Evolutionary conservation across 2,113 vertebrate species (phyloP).

Genomic region (Mungos mungo): DNA sequence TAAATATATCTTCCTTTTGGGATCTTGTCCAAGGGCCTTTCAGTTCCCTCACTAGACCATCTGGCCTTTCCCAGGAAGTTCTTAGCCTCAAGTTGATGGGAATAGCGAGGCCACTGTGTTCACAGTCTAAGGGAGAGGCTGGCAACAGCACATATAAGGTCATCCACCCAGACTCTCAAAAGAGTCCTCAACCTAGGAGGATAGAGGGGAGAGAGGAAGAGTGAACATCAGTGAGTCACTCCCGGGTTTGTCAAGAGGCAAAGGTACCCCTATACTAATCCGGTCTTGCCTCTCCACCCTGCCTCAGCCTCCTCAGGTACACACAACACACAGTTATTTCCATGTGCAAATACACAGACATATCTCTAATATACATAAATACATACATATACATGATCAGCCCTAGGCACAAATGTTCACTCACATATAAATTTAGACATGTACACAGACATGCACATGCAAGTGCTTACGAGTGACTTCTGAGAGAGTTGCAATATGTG

Average conservation of each 20-base stretch:
- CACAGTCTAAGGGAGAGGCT: conserved; percentile 9
- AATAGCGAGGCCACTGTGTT: conserved; percentile 22
- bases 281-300: not conserved
- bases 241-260: not conserved
- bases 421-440: not conserved
- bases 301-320: not conserved
- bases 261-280: not conserved
- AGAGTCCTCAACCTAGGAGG: not conserved
- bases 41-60: conserved; percentile 7
- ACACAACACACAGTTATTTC: not conserved
- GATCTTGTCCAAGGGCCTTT: conserved; percentile 28
- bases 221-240: not conserved
- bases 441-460: not conserved
- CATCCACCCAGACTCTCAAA: not conserved
- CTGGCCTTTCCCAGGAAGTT: conserved; percentile 64
- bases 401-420: not conserved
- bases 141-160: not conserved
- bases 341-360: not conserved
- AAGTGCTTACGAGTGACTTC: not conserved
- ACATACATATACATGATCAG: not conserved
- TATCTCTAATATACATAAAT: not conserved
- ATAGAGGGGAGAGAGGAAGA: not conserved
- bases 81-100: conserved; percentile 49
- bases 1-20: conserved; percentile 63
- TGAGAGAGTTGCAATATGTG: conserved; percentile 24